Percentiles rank a stretch among this genome's conserved stretches.
Evolutionary conservation across 1,140 invertebrate genomes (phyloP).

Genomic region (Periplaneta americana): DNA sequence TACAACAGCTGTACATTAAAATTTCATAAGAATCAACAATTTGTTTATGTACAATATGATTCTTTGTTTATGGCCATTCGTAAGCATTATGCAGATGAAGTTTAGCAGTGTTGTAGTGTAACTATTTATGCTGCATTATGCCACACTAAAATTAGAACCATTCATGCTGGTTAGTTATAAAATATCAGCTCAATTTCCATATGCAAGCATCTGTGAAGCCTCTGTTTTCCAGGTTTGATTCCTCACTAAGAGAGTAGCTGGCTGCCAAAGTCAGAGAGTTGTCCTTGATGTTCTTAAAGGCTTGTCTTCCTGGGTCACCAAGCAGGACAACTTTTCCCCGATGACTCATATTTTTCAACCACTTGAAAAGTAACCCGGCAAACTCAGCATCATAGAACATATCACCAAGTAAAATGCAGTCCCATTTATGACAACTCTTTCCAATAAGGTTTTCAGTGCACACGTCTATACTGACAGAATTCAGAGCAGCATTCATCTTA

Average conservation of each 20-base stretch:
- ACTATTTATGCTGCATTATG: no score
- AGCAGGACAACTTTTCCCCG: constrained; percentile 35
- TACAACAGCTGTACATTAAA: no score
- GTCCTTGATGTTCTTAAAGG: constrained; percentile 25
- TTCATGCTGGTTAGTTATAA: no score
- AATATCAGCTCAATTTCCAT: constrained; percentile 24
- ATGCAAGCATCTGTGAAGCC: constrained; percentile 30
- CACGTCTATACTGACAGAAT: constrained; percentile 36
- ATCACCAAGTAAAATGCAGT: constrained; percentile 47
- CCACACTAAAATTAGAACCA: no score
- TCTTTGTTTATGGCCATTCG: no score
- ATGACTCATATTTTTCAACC: constrained; percentile 33
- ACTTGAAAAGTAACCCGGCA: constrained; percentile 37
- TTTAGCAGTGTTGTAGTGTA: no score
- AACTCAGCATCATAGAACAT: constrained; percentile 51
- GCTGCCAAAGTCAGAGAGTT: constrained; percentile 22
- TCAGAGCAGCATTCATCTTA: constrained; percentile 42
- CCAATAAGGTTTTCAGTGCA: constrained; percentile 38
- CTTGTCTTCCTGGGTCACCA: constrained; percentile 37
- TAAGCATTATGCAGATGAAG: no score
- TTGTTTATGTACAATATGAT: no score
- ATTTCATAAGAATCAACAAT: no score
- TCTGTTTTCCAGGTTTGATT: constrained; percentile 31
- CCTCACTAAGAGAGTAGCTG: constrained; percentile 30
- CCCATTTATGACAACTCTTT: constrained; percentile 19